Evolutionary conservation across 2,888 invertebrate genomes (phyloP).

Genomic region (Apamea anceps): DNA sequence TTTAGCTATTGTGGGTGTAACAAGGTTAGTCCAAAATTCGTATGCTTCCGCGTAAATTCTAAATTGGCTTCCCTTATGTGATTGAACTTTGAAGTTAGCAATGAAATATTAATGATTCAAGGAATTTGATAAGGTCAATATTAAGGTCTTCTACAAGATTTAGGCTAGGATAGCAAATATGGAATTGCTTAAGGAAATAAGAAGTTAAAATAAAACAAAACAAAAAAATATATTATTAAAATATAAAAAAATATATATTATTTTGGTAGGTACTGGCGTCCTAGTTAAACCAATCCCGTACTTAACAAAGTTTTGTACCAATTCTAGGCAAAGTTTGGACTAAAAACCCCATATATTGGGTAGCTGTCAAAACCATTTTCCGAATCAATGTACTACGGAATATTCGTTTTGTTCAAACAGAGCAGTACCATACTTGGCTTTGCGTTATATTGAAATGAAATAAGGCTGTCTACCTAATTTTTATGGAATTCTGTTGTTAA

Average conservation of each 20-base stretch:
- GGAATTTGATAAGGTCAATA: constrained; percentile 18
- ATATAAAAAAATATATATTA: not conserved
- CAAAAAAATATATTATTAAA: not conserved
- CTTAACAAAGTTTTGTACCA: constrained; percentile 7
- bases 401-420: constrained; percentile 29
- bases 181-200: not conserved
- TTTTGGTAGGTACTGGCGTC: not conserved
- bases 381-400: constrained; percentile 15
- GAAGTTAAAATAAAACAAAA: not conserved
- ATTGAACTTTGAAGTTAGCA: constrained; percentile 9
- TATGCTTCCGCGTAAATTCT: constrained; percentile 33
- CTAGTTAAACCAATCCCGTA: not conserved
- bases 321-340: constrained; percentile 10
- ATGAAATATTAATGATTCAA: constrained; percentile 1
- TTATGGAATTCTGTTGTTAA: not conserved
- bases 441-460: constrained; percentile 24
- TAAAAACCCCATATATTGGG: constrained; percentile 11
- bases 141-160: not conserved
- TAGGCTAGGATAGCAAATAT: not conserved
- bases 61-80: not conserved
- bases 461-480: constrained; percentile 7
- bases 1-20: not conserved
- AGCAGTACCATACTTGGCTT: constrained; percentile 31
- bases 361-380: constrained; percentile 29
- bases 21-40: constrained; percentile 13